These are phyloP conservation scores for Procavia capensis DNA, from an alignment of 2,113 vertebrate species.

Conservation along the genomic window DNA sequence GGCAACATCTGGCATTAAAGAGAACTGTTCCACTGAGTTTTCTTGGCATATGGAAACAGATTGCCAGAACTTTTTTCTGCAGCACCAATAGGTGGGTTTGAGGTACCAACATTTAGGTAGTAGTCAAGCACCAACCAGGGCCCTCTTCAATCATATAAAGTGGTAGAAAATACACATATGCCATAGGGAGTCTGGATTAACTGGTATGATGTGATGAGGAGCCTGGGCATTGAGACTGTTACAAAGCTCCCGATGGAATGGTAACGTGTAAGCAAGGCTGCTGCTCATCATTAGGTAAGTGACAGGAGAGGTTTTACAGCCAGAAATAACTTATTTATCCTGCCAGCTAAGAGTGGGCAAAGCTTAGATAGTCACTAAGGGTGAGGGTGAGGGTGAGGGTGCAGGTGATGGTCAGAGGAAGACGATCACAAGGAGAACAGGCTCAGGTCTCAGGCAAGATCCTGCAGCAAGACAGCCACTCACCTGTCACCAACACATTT, in stretches of 20 bases:
- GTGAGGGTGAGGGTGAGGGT: not conserved
- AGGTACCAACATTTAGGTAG: too few species aligned
- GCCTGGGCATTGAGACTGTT: not conserved
- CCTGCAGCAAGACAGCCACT: not conserved
- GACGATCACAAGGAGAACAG: not conserved
- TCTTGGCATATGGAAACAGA: too few species aligned
- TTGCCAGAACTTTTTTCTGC: too few species aligned
- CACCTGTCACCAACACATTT: not conserved
- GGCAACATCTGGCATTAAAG: too few species aligned
- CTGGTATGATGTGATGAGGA: not conserved
- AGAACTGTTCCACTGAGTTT: too few species aligned
- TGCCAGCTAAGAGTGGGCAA: not conserved
- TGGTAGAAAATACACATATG: not conserved
- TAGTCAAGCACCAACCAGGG: not conserved
- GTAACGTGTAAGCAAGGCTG: not conserved
- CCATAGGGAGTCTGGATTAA: not conserved
- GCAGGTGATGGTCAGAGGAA: not conserved
- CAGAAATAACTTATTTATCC: not conserved
- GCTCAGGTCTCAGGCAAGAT: not conserved
- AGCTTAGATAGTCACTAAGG: not conserved
- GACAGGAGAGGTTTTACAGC: not conserved
- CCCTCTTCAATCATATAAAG: not conserved
- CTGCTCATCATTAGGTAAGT: not conserved
- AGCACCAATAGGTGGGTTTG: too few species aligned
- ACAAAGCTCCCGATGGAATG: not conserved